Evolutionary conservation across 2,113 vertebrate genomes (phyloP).

Genomic region (Malurus melanocephalus): DNA sequence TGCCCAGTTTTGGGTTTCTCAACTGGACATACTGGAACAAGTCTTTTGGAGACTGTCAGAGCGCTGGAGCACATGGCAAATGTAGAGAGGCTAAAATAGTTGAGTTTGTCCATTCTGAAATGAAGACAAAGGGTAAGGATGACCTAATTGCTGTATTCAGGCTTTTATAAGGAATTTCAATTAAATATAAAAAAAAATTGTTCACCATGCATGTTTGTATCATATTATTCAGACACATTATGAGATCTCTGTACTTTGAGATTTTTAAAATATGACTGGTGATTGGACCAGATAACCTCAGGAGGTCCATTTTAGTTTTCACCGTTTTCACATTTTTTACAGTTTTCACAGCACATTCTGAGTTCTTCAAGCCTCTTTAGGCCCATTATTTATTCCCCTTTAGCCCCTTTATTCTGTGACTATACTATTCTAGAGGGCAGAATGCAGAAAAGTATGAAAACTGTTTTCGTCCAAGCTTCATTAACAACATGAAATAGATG

Average conservation of each 20-base stretch:
- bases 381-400: neutral
- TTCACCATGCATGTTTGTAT: neutral
- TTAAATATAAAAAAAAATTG: neutral
- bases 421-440: neutral
- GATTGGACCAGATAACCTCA: neutral
- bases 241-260: neutral
- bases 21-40: neutral
- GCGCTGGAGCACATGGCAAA: fast-evolving
- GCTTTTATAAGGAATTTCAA: neutral
- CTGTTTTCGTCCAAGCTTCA: neutral
- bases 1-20: neutral
- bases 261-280: neutral
- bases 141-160: neutral
- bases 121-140: fast-evolving
- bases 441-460: neutral
- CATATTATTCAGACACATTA: neutral
- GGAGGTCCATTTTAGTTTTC: neutral
- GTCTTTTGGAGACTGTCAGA: neutral
- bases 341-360: neutral
- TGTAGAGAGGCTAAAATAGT: neutral
- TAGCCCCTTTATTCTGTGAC: neutral
- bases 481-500: neutral
- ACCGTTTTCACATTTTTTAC: neutral
- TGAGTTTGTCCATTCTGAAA: neutral
- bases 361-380: neutral